Evolutionary conservation across 2,888 invertebrate species (phyloP).

Genomic region (Cantharis rufa): DNA sequence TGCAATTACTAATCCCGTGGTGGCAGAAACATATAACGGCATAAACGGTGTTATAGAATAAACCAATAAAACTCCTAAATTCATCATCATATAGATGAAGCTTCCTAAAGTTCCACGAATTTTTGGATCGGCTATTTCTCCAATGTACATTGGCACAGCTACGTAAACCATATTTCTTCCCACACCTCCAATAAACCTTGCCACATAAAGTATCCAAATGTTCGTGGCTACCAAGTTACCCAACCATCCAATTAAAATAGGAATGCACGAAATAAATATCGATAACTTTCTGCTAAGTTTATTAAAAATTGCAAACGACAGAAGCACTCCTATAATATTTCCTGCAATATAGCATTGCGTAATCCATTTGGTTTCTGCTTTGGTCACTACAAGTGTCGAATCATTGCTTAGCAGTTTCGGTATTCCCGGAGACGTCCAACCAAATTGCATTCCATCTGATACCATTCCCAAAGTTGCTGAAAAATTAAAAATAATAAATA

Average conservation of each 20-base stretch:
- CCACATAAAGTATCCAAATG: conserved; percentile 15
- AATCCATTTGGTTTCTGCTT: conserved; percentile 28
- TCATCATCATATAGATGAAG: conserved; percentile 33
- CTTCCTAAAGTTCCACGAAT: conserved; percentile 35
- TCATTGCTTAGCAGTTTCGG: conserved; percentile 46
- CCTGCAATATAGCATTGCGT: conserved; percentile 25
- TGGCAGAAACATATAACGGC: conserved; percentile 20
- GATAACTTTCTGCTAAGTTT: conserved; percentile 33
- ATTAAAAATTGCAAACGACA: conserved; percentile 29
- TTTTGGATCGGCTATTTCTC: conserved; percentile 34
- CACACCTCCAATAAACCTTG: conserved; percentile 26
- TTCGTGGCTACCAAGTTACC: conserved; percentile 22
- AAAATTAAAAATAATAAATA: neutral
- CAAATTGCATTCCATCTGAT: conserved; percentile 47
- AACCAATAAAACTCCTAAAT: conserved; percentile 29
- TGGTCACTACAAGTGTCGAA: conserved; percentile 45
- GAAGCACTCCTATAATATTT: conserved; percentile 29
- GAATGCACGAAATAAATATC: conserved; percentile 22
- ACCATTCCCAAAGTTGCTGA: conserved; percentile 19
- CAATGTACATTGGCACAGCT: conserved; percentile 34
- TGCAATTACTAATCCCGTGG: conserved; percentile 21
- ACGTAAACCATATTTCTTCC: conserved; percentile 30
- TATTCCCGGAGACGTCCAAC: conserved; percentile 55
- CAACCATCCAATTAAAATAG: conserved; percentile 30
- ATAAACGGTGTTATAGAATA: conserved; percentile 32